Conservation (phyloP, 2,888 invertebrate species). For the Rotaria magnacalcarata region DNA sequence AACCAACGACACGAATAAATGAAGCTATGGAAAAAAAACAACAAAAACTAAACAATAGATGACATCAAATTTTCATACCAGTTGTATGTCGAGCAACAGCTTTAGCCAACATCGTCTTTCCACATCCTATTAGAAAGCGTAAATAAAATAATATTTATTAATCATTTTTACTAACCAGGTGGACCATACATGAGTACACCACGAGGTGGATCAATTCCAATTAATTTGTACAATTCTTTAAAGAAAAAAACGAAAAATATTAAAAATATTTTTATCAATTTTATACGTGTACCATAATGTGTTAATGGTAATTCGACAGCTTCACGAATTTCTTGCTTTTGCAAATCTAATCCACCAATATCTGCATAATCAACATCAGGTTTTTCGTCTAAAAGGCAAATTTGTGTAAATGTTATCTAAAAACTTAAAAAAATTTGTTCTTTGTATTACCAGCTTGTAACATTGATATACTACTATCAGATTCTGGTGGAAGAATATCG, state of each 20-base stretch:
- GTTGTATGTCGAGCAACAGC: slow-evolving; percentile 97
- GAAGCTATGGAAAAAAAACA: slow-evolving; percentile 66
- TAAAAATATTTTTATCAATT: no score
- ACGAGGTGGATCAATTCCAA: slow-evolving; percentile 93
- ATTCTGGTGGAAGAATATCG: slow-evolving; percentile 95
- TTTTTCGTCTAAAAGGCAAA: slow-evolving; percentile 71
- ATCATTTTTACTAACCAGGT: slow-evolving; percentile 63
- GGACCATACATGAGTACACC: slow-evolving; percentile 98
- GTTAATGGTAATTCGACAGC: slow-evolving; percentile 95
- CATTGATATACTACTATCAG: slow-evolving; percentile 98
- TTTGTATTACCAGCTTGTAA: slow-evolving; percentile 68
- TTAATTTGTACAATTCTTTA: slow-evolving; percentile 84
- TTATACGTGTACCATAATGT: slow-evolving; percentile 68
- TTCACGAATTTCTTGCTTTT: slow-evolving; percentile 97
- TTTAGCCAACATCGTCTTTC: slow-evolving; percentile 98
- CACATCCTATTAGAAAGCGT: slow-evolving; percentile 67
- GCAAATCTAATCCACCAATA: slow-evolving; percentile 99
- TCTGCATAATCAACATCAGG: slow-evolving; percentile 94
- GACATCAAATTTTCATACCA: slow-evolving; percentile 45
- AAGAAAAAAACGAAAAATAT: no score
- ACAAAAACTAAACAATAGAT: background rate
- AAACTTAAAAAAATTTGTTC: no score
- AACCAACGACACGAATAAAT: slow-evolving; percentile 97
- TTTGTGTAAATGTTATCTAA: no score
- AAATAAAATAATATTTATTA: background rate